A percentile compares a stretch with the other conserved stretches of the same genome.
phyloP scores from a whole-genome alignment of 92 coral and sea anemone genomes.

The Zoanthus sansibaricus region DNA sequence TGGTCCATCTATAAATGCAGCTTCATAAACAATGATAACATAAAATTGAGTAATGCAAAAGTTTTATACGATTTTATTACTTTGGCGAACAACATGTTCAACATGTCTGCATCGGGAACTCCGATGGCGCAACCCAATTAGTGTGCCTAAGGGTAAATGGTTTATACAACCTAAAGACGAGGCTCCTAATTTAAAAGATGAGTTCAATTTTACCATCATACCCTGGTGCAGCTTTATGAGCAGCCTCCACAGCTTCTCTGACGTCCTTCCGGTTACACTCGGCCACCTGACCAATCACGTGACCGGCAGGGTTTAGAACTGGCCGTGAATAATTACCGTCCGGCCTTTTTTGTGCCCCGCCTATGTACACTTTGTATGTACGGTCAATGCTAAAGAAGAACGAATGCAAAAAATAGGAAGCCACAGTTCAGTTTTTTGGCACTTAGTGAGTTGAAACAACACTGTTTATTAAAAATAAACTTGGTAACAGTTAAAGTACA shows the following conservation, averaged over 20 bases:
- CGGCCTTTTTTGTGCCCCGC: slow-evolving; percentile 97
- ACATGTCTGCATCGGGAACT: too few relatives aligned
- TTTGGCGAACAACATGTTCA: too few relatives aligned
- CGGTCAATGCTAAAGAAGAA: slow-evolving; percentile 82
- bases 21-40: too few relatives aligned
- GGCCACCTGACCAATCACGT: slow-evolving; percentile 92
- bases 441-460: too few relatives aligned
- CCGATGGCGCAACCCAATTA: too few relatives aligned
- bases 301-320: slow-evolving; percentile 77
- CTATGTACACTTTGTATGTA: slow-evolving; percentile 96
- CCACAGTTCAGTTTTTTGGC: too few relatives aligned
- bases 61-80: too few relatives aligned
- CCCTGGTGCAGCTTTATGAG: slow-evolving; percentile 99
- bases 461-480: too few relatives aligned
- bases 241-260: slow-evolving; percentile 99
- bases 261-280: slow-evolving; percentile 98
- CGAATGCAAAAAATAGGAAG: background rate
- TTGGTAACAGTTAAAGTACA: too few relatives aligned
- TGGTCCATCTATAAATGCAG: too few relatives aligned
- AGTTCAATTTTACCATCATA: slow-evolving; percentile 3
- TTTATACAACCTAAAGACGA: background rate
- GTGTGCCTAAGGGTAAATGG: too few relatives aligned
- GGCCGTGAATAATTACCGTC: slow-evolving; percentile 96
- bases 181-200: background rate
- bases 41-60: too few relatives aligned